Conservation (phyloP, 2,888 invertebrate genomes). For the Linhomoeus sp. region DNA sequence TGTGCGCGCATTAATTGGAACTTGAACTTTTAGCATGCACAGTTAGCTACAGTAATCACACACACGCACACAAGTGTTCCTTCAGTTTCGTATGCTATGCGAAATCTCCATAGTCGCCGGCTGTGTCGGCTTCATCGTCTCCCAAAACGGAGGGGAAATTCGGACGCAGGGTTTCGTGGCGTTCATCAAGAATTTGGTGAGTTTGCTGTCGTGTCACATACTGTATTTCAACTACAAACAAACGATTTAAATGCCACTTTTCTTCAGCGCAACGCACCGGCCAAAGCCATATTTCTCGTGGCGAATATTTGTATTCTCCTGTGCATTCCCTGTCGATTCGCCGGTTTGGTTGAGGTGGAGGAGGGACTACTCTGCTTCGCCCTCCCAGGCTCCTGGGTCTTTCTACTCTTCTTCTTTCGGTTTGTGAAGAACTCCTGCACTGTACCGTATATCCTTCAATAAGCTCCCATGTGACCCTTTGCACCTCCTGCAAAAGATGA, state of each 20-base stretch:
- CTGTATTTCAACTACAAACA: background rate
- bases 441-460: too few relatives aligned
- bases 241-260: slow-evolving; percentile 7
- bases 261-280: slow-evolving; percentile 67
- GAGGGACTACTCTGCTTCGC: slow-evolving; percentile 77
- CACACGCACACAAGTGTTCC: background rate
- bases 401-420: slow-evolving; percentile 97
- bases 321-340: slow-evolving; percentile 18
- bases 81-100: slow-evolving; percentile 45
- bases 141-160: slow-evolving; percentile 83
- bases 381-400: slow-evolving; percentile 87
- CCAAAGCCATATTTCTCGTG: slow-evolving; percentile 73
- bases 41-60: too few relatives aligned
- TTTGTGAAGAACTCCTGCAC: too few relatives aligned
- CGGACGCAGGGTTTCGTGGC: slow-evolving; percentile 74
- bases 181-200: slow-evolving; percentile 72
- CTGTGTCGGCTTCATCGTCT: slow-evolving; percentile 63
- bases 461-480: too few relatives aligned
- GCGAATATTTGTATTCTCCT: slow-evolving; percentile 71
- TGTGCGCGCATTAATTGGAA: background rate
- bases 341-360: slow-evolving; percentile 43
- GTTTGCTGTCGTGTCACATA: background rate
- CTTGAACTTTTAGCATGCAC: too few relatives aligned
- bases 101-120: slow-evolving; percentile 67
- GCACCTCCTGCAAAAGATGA: too few relatives aligned